These are phyloP conservation scores for Osmerus mordax DNA, from an alignment of 2,113 vertebrate species.

Conservation along the genomic window DNA sequence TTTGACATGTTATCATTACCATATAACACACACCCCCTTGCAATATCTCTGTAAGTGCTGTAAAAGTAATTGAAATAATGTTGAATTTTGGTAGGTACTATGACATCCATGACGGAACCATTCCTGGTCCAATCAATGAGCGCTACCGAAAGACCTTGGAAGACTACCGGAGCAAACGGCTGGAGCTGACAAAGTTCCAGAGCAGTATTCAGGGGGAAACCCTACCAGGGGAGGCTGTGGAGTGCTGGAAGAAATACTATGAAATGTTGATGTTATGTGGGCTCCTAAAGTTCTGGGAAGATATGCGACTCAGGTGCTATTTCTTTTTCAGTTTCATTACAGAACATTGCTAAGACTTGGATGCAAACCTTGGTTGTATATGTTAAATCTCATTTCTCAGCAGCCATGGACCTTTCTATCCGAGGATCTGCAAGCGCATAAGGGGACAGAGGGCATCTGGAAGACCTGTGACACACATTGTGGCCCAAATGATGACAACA, in stretches of 20 bases:
- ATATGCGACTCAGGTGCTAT: constrained; percentile 54
- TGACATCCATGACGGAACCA: constrained; percentile 66
- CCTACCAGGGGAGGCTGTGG: constrained; percentile 59
- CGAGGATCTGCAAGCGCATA: constrained; percentile 66
- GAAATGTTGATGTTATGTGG: constrained; percentile 66
- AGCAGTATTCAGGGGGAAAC: constrained; percentile 62
- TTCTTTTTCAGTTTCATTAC: too few species aligned
- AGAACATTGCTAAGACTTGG: too few species aligned
- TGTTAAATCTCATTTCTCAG: constrained; percentile 34
- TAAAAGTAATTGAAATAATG: not conserved
- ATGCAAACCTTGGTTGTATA: too few species aligned
- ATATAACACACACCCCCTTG: too few species aligned
- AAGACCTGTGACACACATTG: constrained; percentile 68
- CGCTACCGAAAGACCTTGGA: constrained; percentile 65
- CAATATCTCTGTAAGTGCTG: too few species aligned
- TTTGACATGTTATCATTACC: not conserved
- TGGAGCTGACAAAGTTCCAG: constrained; percentile 62
- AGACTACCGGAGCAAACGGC: constrained; percentile 54
- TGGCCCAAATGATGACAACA: constrained; percentile 67
- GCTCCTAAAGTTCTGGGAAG: constrained; percentile 64
- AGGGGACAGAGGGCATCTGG: constrained; percentile 66
- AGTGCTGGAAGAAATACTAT: constrained; percentile 68
- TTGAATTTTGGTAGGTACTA: constrained; percentile 57
- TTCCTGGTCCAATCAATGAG: constrained; percentile 57
- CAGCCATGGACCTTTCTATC: constrained; percentile 67